Conservation (phyloP, 2,113 vertebrate species). For the Balaeniceps rex region DNA sequence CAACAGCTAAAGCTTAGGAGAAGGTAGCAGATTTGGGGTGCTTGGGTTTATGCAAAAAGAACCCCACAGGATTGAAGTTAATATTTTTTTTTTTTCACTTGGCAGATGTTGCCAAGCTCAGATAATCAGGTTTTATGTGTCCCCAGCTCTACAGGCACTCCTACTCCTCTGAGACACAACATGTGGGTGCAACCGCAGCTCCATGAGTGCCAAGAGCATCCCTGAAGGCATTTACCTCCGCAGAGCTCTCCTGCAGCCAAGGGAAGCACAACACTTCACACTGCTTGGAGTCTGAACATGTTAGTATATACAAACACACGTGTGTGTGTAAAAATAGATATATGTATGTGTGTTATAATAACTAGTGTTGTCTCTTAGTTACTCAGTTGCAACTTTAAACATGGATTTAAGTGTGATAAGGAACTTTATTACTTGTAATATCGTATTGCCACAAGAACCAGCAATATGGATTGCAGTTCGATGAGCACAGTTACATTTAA, state of each 20-base stretch:
- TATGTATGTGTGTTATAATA: not conserved
- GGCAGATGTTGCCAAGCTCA: not conserved
- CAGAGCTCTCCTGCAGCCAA: not conserved
- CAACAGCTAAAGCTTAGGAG: not conserved
- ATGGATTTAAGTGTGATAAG: not conserved
- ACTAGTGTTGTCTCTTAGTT: not conserved
- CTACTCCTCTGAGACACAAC: not conserved
- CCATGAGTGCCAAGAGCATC: not conserved
- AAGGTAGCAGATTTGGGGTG: not conserved
- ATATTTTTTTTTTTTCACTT: not conserved
- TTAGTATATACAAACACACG: not conserved
- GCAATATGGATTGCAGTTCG: not conserved
- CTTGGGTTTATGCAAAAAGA: not conserved
- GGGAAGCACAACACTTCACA: not conserved
- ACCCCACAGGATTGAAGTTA: fast-evolving
- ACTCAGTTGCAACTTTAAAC: not conserved
- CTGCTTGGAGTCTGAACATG: not conserved
- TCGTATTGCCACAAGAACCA: not conserved
- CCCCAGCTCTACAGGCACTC: not conserved
- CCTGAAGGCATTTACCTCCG: not conserved
- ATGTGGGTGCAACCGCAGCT: not conserved
- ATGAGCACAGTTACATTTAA: not conserved
- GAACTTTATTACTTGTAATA: not conserved
- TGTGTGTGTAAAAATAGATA: not conserved
- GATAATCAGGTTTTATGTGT: not conserved